Conservation (phyloP, 2,888 invertebrate genomes). For the Cynaeus angustus region DNA sequence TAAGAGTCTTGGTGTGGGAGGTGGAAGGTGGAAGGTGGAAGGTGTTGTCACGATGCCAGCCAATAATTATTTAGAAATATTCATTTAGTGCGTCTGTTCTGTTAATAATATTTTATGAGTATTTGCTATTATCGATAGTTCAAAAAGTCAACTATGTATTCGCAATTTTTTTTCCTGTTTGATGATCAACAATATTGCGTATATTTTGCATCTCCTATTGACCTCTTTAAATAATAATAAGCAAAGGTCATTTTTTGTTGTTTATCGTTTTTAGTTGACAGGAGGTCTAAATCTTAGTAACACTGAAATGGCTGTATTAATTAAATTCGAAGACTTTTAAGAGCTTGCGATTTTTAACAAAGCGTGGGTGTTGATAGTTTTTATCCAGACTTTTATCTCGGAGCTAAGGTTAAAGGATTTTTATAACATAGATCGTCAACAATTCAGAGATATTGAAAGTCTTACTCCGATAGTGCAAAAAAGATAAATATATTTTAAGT, state of each 20-base stretch:
- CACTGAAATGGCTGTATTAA: no score
- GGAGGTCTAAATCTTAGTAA: no score
- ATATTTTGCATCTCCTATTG: slow-evolving; percentile 43
- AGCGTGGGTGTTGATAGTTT: slow-evolving; percentile 1
- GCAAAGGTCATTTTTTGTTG: slow-evolving; percentile 48
- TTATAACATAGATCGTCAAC: slow-evolving; percentile 1
- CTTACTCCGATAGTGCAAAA: slow-evolving; percentile 11
- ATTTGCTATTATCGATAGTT: slow-evolving; percentile 45
- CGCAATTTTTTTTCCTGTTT: slow-evolving; percentile 42
- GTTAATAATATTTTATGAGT: slow-evolving; percentile 28
- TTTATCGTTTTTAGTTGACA: slow-evolving; percentile 40
- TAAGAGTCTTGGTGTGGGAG: slow-evolving; percentile 5
- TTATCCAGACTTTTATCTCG: slow-evolving; percentile 7
- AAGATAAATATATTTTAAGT: slow-evolving; percentile 10
- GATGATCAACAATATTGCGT: slow-evolving; percentile 44
- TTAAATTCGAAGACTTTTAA: neutral
- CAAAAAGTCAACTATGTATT: slow-evolving; percentile 46
- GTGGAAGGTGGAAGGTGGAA: slow-evolving; percentile 9
- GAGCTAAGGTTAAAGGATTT: slow-evolving; percentile 17
- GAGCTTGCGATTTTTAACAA: neutral
- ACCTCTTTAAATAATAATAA: slow-evolving; percentile 39
- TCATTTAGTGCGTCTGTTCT: slow-evolving; percentile 15
- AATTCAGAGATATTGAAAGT: neutral
- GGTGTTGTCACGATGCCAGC: slow-evolving; percentile 30
- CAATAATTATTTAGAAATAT: slow-evolving; percentile 20